Evolutionary conservation across 2,113 vertebrate species (phyloP), one percentile per base, ranked within the genome.

Genomic region (Oreochromis tanganicae): DNA sequence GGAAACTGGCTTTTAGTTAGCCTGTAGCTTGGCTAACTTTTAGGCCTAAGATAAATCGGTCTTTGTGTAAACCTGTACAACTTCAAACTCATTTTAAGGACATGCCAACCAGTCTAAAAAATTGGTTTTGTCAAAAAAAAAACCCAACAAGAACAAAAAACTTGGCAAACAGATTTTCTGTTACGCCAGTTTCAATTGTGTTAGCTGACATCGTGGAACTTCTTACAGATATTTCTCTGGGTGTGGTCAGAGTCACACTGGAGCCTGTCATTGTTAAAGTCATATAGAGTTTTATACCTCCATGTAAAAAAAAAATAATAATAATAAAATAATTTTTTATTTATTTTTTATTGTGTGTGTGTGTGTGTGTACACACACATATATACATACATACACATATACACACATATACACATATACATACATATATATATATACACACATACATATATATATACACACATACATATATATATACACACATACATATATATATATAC

Each of bases 1-100:
- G 75, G 82, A 84, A 88, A 84, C 82, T 81, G 75, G 50, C 81
- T 71, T 63, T 46, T 19, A 16, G 46, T 24, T 55, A 41, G 46
- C 56, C 46, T 21, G 56, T 38, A 29, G 12, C 10, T 4, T 63
- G 9, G 29, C 9, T 19, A 80, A 80, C 43, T 41, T 80, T 66
- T 32, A 66, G 73, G 46, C 7, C 36, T 41, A 16, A 48, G 56
- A 17, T 83, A n/a, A 54, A 50, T 63, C 2, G 9, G 24, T 55
- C 11, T 80, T 71, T 82, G 68, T 73, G 21, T 46, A 4, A 17
- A 46, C 2, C 41, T 48, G n/a, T 16, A 29, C 5, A 48, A 46
- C 14, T 27, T 48, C 14, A 73, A 48, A 46, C 13, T 73, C 13
- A 73, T 46, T 43, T 73, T 66, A 71, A 71, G n/a, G 66, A 24